phyloP scores from a whole-genome alignment of 2,888 invertebrate species.

The Phasia obesa region DNA sequence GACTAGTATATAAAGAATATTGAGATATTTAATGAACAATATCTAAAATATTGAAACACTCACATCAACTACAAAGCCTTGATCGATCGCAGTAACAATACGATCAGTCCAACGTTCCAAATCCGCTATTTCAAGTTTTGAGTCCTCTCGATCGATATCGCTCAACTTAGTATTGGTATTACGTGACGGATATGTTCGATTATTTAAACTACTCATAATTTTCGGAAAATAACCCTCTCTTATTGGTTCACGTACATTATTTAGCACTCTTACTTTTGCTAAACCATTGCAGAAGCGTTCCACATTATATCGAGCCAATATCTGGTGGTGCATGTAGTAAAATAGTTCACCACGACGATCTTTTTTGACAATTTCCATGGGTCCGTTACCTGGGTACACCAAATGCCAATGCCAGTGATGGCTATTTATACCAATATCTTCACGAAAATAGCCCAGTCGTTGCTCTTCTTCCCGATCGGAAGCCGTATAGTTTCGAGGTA shows the following conservation, averaged over 20 bases:
- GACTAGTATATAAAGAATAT: slow-evolving; percentile 68
- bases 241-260: slow-evolving; percentile 87
- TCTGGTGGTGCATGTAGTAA: slow-evolving; percentile 89
- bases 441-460: slow-evolving; percentile 91
- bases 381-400: slow-evolving; percentile 90
- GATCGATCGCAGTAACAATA: slow-evolving; percentile 89
- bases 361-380: slow-evolving; percentile 86
- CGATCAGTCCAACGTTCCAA: slow-evolving; percentile 90
- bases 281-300: slow-evolving; percentile 90
- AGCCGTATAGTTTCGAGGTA: slow-evolving; percentile 90
- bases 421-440: slow-evolving; percentile 92
- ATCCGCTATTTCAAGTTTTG: slow-evolving; percentile 84
- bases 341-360: slow-evolving; percentile 89
- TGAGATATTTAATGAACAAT: neutral
- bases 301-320: slow-evolving; percentile 86
- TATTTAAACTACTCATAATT: slow-evolving; percentile 86
- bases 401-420: slow-evolving; percentile 97
- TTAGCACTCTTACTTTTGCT: slow-evolving; percentile 85
- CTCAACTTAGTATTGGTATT: slow-evolving; percentile 85
- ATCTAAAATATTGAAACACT: slow-evolving; percentile 73
- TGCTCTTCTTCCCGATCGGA: slow-evolving; percentile 90
- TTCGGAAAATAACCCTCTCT: slow-evolving; percentile 92
- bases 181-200: slow-evolving; percentile 89
- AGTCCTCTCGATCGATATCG: slow-evolving; percentile 87
- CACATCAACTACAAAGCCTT: slow-evolving; percentile 86